Base-by-base conservation (phyloP, 2,113 vertebrate genomes). In the Myrmophylax atrothorax region DNA sequence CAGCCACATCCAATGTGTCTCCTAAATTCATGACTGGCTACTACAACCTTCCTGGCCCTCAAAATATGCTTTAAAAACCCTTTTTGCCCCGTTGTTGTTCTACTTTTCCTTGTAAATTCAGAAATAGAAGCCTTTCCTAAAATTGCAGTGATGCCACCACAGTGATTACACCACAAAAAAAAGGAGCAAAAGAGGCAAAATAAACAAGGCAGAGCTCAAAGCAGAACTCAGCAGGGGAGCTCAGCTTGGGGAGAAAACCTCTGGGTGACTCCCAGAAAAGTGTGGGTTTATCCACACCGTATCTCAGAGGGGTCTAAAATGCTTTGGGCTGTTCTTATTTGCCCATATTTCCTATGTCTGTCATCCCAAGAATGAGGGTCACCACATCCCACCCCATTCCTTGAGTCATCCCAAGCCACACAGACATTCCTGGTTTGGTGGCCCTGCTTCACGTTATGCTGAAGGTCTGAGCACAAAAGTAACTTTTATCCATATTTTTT, bases 41-140 rank as follows among this genome's bases (percentile, higher is more conserved):
- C 49, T 33, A 38, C 20, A 52, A 25, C 49, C 18, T 53, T 62
- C 14, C 42, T 23, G 7, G 7, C 66, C 24, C 13, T 74, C 64
- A 33, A 83, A 86, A 74, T 9, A 19, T 7, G 53, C 12, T 49
- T n/a, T 5, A 28, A 68, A 91, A 53, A 8, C 1, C 1, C 9
- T 0, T 38, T 28, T 91, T 40, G 15, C 2, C 3, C 6, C 7
- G 7, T 7, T 33, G 12, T 16, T 33, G 4, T 4, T 3, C 16
- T 13, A 7, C 14, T 42, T 42, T 1, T 4, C 4, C 4, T 4
- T 3, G 14, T 13, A 7, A 60, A 20, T 59, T 67, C 56, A 70
- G 46, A 46, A 86, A 49, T 1, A 62, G 40, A 81, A 64, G 6
- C 12, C 5, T 74, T 56, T 63, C 44, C 56, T 59, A 49, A 72